Evolutionary conservation across 2,888 invertebrate genomes (phyloP).

Genomic region (Boloria selene): DNA sequence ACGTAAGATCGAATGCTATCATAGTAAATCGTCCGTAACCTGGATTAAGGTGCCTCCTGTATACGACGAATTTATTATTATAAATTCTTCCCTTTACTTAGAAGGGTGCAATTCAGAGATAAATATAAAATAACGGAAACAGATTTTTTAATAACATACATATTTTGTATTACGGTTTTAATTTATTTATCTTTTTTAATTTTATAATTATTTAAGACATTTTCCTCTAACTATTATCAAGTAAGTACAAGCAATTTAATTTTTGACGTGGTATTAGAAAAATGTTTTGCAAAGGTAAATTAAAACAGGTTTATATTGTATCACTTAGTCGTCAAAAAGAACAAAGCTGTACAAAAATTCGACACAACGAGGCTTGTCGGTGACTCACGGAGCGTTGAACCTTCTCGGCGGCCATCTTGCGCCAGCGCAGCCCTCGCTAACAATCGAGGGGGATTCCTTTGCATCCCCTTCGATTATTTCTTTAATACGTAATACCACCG

Average conservation of each 20-base stretch:
- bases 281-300: not conserved
- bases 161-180: too few relatives aligned
- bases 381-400: slow-evolving; percentile 75
- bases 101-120: not conserved
- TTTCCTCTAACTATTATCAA: too few relatives aligned
- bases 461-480: slow-evolving; percentile 21
- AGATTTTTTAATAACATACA: too few relatives aligned
- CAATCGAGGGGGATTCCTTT: slow-evolving; percentile 31
- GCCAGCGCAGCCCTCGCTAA: slow-evolving; percentile 41
- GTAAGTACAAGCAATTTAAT: too few relatives aligned
- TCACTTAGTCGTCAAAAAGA: slow-evolving; percentile 29
- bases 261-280: too few relatives aligned
- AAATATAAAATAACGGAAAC: not conserved
- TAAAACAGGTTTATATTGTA: slow-evolving; percentile 12
- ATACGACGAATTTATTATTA: slow-evolving; percentile 50
- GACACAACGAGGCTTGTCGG: slow-evolving; percentile 55
- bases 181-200: too few relatives aligned
- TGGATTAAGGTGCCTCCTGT: slow-evolving; percentile 46
- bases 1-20: slow-evolving; percentile 66
- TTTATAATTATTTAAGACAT: too few relatives aligned
- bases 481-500: not conserved
- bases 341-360: slow-evolving; percentile 44
- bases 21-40: slow-evolving; percentile 70
- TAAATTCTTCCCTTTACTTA: not conserved
- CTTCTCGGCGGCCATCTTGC: slow-evolving; percentile 46